Conservation (phyloP, 2,113 vertebrate genomes). For the Zapornia atra region DNA sequence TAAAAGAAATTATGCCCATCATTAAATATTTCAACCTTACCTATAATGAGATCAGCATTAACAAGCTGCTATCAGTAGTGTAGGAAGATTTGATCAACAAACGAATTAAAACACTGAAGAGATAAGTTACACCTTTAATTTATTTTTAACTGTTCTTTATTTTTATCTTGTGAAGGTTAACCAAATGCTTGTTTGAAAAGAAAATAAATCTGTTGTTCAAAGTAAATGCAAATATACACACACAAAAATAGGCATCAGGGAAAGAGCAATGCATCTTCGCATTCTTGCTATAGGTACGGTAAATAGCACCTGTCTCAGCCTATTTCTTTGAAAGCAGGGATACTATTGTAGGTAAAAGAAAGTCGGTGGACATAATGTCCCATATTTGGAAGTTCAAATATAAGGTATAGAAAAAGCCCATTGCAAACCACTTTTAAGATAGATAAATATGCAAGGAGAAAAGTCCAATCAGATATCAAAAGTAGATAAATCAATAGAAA, state of each 20-base stretch:
- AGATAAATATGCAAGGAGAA: neutral
- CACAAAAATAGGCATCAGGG: neutral
- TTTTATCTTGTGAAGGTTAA: conserved; percentile 21
- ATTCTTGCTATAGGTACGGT: neutral
- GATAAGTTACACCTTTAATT: conserved; percentile 13
- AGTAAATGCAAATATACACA: neutral
- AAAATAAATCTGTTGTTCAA: neutral
- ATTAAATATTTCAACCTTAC: conserved; percentile 37
- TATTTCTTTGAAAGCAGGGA: neutral
- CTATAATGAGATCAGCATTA: conserved; percentile 35
- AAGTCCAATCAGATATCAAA: neutral
- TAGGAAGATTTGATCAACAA: conserved; percentile 29
- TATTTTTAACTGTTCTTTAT: neutral
- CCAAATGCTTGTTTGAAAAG: neutral
- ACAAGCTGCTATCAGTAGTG: neutral
- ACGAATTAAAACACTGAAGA: neutral
- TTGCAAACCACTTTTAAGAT: neutral
- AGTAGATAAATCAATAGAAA: neutral
- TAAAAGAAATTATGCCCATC: conserved; percentile 8
- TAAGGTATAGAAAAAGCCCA: neutral
- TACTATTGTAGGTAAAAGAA: neutral
- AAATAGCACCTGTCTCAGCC: neutral
- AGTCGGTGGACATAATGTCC: neutral
- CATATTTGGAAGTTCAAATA: neutral
- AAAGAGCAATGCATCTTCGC: neutral